Percentiles rank a stretch among this genome's conserved stretches.
These are phyloP conservation scores for Drosophila mojavensis DNA, from an alignment of 1,140 invertebrate genomes.

Conservation along the genomic window DNA sequence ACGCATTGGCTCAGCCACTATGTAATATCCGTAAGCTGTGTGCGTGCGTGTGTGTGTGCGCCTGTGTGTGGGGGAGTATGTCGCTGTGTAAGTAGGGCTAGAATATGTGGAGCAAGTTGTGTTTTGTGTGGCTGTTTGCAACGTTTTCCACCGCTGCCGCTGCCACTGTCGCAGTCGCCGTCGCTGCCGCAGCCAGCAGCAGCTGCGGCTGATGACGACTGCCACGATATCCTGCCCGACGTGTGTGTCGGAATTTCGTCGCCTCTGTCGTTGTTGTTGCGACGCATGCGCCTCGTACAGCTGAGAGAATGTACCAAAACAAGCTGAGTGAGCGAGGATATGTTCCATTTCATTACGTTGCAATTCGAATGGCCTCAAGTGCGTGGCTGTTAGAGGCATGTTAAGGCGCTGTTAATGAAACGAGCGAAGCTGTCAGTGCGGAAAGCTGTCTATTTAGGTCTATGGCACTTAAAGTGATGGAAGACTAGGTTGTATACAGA, in stretches of 20 bases:
- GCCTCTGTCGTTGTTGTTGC: conserved; percentile 18
- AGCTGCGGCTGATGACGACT: background rate
- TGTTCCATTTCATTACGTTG: conserved; percentile 49
- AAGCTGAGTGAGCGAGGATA: background rate
- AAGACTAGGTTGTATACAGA: too few species aligned
- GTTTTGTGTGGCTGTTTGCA: conserved; percentile 52
- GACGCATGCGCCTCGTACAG: conserved; percentile 22
- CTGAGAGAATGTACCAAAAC: conserved; percentile 19
- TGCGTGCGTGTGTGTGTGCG: conserved; percentile 10
- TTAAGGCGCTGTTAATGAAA: conserved; percentile 19
- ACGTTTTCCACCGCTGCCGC: conserved; percentile 25
- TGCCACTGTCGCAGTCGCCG: conserved; percentile 7
- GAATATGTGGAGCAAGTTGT: conserved; percentile 78
- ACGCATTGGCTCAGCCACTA: conserved; percentile 51
- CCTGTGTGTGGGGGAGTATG: conserved; percentile 30
- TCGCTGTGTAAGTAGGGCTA: conserved; percentile 77
- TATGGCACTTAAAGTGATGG: too few species aligned
- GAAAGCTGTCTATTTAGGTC: background rate
- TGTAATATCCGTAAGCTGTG: conserved; percentile 60
- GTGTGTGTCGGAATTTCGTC: conserved; percentile 51
- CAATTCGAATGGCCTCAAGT: background rate
- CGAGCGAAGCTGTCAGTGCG: background rate
- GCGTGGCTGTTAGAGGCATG: conserved; percentile 27
- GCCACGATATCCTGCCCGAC: conserved; percentile 22
- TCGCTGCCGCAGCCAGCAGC: conserved; percentile 10